A percentile compares a stretch with the other conserved stretches of the same genome.
Evolutionary conservation across 2,888 invertebrate species (phyloP).

Genomic region (Copidosoma aretas): DNA sequence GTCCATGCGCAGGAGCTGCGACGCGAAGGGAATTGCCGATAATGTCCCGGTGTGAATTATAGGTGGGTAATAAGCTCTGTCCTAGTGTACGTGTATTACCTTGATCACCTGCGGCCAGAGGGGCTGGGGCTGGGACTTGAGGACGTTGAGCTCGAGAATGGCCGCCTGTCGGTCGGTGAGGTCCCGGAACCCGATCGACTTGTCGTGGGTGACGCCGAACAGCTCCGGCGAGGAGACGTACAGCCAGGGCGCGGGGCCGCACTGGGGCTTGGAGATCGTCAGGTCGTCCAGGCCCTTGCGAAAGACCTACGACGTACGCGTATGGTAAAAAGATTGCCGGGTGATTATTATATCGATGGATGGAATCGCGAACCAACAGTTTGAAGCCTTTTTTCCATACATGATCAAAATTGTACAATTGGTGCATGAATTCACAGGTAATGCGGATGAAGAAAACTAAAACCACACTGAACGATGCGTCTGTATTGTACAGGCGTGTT

Average conservation of each 20-base stretch:
- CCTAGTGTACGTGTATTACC: conserved; percentile 60
- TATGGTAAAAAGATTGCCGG: too few species aligned
- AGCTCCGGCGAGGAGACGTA: conserved; percentile 71
- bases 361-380: too few species aligned
- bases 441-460: too few species aligned
- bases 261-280: conserved; percentile 66
- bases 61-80: too few species aligned
- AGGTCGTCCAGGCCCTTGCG: conserved; percentile 67
- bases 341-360: too few species aligned
- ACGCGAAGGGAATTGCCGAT: not conserved
- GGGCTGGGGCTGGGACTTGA: conserved; percentile 79
- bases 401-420: too few species aligned
- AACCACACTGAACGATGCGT: too few species aligned
- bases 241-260: conserved; percentile 73
- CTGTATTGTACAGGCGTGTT: too few species aligned
- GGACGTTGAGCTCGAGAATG: conserved; percentile 74
- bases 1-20: conserved; percentile 75
- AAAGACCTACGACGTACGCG: conserved; percentile 56
- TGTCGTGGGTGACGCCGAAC: conserved; percentile 61
- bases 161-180: conserved; percentile 70
- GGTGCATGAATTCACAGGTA: too few species aligned
- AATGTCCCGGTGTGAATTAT: not conserved
- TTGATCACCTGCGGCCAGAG: conserved; percentile 79
- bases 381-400: too few species aligned
- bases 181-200: conserved; percentile 55